Conservation (phyloP, 2,888 invertebrate genomes). For the Apoda limacodes region DNA sequence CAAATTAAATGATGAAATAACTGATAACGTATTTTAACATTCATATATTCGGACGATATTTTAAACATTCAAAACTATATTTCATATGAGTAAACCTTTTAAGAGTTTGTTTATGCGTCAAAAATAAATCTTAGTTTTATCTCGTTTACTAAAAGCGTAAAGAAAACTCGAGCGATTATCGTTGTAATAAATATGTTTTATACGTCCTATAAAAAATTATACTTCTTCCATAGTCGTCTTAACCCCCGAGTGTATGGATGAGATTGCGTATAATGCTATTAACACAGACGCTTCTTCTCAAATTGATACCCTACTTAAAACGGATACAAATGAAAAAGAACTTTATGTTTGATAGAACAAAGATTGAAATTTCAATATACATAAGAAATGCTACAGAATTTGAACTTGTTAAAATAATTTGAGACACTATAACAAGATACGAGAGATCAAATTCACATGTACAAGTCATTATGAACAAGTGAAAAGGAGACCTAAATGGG, state of each 20-base stretch:
- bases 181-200: slow-evolving; percentile 70
- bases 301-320: slow-evolving; percentile 59
- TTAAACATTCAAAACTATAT: slow-evolving; percentile 1
- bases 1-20: too few species aligned
- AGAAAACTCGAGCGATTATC: slow-evolving; percentile 62
- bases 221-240: slow-evolving; percentile 55
- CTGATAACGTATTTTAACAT: too few species aligned
- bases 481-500: slow-evolving; percentile 58
- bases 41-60: background rate
- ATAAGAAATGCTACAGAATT: slow-evolving; percentile 26
- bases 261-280: slow-evolving; percentile 71
- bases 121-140: background rate
- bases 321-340: slow-evolving; percentile 28
- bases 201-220: slow-evolving; percentile 68
- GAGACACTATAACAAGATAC: slow-evolving; percentile 22
- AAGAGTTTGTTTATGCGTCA: background rate
- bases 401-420: slow-evolving; percentile 24
- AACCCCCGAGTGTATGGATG: slow-evolving; percentile 68
- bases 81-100: background rate
- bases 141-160: slow-evolving; percentile 27
- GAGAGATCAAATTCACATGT: slow-evolving; percentile 27
- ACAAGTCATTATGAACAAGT: slow-evolving; percentile 29
- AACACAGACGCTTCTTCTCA: slow-evolving; percentile 70
- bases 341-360: slow-evolving; percentile 22
- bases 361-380: slow-evolving; percentile 24